These are phyloP conservation scores for Cantharis nigra DNA, from an alignment of 2,888 invertebrate species.

Conservation along the genomic window DNA sequence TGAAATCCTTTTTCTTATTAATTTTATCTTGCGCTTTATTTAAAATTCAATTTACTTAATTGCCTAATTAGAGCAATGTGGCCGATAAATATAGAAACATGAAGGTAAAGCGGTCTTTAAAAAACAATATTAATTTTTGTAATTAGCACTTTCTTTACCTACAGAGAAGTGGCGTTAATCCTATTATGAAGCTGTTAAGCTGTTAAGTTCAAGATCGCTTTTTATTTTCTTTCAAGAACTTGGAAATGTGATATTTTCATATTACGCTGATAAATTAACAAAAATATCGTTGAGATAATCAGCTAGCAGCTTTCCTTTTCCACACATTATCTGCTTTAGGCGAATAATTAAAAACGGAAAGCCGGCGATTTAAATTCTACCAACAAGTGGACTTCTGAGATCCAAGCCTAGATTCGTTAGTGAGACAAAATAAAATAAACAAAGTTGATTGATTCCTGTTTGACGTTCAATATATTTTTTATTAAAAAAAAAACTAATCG, in stretches of 20 bases:
- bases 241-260: not conserved
- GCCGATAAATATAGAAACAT: not conserved
- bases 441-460: not conserved
- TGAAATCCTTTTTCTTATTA: not conserved
- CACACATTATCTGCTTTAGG: no score
- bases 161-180: not conserved
- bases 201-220: not conserved
- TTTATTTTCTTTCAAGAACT: not conserved
- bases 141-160: not conserved
- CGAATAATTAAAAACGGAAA: no score
- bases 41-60: not conserved
- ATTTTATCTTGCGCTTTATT: not conserved
- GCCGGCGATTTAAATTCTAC: no score
- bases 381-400: no score
- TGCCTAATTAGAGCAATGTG: not conserved
- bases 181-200: not conserved
- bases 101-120: not conserved
- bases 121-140: not conserved
- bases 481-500: no score
- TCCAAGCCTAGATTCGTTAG: no score
- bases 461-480: not conserved
- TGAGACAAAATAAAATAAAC: not conserved
- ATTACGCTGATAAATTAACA: not conserved
- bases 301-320: no score
- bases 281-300: no score